phyloP scores from a whole-genome alignment of 2,888 invertebrate species.

The Sesamia inferens region DNA sequence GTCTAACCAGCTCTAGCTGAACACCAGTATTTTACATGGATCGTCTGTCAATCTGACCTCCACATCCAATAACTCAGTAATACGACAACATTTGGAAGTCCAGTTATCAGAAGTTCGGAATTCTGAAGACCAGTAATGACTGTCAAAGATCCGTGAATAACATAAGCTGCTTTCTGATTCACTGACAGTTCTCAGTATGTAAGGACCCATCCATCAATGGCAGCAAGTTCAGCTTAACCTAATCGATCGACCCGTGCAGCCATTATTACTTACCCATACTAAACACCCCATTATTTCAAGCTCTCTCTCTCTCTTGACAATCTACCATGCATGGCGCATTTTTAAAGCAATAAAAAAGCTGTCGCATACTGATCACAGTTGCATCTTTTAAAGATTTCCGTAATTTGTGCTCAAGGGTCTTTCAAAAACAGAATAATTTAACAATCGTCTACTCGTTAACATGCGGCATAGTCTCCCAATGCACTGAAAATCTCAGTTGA shows the following conservation, averaged over 20 bases:
- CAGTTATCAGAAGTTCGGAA: background rate
- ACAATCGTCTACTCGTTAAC: slow-evolving; percentile 2
- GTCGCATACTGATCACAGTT: background rate
- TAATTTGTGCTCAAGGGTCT: slow-evolving; percentile 36
- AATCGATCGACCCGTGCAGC: background rate
- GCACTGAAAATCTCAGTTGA: slow-evolving; percentile 20
- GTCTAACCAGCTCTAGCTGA: background rate
- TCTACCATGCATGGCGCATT: background rate
- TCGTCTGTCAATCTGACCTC: background rate
- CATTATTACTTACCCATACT: background rate
- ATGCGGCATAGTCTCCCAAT: background rate
- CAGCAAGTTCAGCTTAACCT: background rate
- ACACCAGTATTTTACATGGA: background rate
- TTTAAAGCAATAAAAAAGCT: no score
- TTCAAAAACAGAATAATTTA: slow-evolving; percentile 34
- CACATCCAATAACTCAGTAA: background rate
- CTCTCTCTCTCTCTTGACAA: background rate
- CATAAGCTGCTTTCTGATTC: background rate
- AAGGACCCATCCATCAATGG: background rate
- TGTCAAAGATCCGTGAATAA: background rate
- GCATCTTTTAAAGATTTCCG: slow-evolving; percentile 36
- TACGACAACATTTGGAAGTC: background rate
- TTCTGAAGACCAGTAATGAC: background rate
- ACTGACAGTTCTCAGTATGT: no score
- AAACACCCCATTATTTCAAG: background rate